phyloP scores from a whole-genome alignment of 2,888 invertebrate genomes.

The Iselma pallidipennis region DNA sequence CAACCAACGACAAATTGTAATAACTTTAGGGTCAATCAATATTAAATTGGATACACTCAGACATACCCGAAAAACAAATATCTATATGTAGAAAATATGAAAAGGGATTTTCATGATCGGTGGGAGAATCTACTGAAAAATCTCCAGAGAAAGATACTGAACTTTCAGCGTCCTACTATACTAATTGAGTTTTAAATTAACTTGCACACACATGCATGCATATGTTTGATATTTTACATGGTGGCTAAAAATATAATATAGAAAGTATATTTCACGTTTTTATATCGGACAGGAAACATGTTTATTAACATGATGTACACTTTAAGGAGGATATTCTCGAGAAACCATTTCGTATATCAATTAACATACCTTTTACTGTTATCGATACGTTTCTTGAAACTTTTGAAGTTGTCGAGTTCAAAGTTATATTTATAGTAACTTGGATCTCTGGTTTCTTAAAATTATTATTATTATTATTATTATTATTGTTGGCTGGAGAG shows the following conservation, averaged over 20 bases:
- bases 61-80: conserved; percentile 16
- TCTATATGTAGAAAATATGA: neutral
- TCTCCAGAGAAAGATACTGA: conserved; percentile 26
- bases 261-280: conserved; percentile 9
- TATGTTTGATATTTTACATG: conserved; percentile 30
- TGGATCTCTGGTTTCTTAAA: neutral
- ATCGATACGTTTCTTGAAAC: neutral
- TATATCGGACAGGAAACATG: conserved; percentile 25
- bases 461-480: neutral
- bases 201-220: conserved; percentile 25
- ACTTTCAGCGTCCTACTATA: conserved; percentile 17
- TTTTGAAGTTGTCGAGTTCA: neutral
- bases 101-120: neutral
- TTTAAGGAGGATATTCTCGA: conserved; percentile 9
- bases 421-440: neutral
- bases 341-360: conserved; percentile 11
- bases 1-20: conserved; percentile 29
- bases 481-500: no score
- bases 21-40: conserved; percentile 37
- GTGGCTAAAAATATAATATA: conserved; percentile 30
- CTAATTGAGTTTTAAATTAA: conserved; percentile 38
- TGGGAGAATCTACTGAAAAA: conserved; percentile 22
- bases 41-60: conserved; percentile 34
- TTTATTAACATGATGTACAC: conserved; percentile 24
- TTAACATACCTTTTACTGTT: conserved; percentile 12